Conservation (phyloP, 2,888 invertebrate species). For the Eurois occulta region DNA sequence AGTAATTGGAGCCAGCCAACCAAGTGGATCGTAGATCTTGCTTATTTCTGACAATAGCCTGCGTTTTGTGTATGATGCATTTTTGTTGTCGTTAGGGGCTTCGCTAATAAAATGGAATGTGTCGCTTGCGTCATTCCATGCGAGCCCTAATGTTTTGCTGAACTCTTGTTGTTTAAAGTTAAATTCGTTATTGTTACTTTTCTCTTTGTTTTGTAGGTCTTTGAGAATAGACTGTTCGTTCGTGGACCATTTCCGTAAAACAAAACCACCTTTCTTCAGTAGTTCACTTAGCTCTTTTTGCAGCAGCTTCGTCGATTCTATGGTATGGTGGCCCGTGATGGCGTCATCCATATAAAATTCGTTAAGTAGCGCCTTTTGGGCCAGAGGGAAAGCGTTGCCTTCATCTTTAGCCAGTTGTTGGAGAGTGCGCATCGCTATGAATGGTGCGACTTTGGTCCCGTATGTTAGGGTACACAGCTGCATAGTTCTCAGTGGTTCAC, state of each 20-base stretch:
- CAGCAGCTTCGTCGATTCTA: not conserved
- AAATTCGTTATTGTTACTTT: not conserved
- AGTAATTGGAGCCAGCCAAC: too few species aligned
- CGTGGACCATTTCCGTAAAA: conserved; percentile 5
- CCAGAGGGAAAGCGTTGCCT: conserved; percentile 7
- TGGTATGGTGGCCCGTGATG: not conserved
- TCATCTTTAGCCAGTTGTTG: conserved; percentile 4
- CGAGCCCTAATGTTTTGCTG: not conserved
- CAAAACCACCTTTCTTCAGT: not conserved
- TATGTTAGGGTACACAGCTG: conserved; percentile 2
- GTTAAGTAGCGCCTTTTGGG: too few species aligned
- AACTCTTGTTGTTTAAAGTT: conserved; percentile 8
- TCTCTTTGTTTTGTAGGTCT: not conserved
- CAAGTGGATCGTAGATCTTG: too few species aligned
- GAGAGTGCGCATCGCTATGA: not conserved
- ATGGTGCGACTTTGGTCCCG: not conserved
- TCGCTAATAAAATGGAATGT: conserved; percentile 5
- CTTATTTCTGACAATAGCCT: too few species aligned
- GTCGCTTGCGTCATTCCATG: conserved; percentile 6
- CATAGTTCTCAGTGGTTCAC: not conserved
- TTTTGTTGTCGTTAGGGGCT: too few species aligned
- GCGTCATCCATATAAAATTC: conserved; percentile 9
- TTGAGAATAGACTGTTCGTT: conserved; percentile 3
- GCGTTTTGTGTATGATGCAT: too few species aligned
- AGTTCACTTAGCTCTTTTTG: not conserved